Evolutionary conservation across 2,113 vertebrate genomes (phyloP).

Genomic region (Poeciliopsis prolifica): DNA sequence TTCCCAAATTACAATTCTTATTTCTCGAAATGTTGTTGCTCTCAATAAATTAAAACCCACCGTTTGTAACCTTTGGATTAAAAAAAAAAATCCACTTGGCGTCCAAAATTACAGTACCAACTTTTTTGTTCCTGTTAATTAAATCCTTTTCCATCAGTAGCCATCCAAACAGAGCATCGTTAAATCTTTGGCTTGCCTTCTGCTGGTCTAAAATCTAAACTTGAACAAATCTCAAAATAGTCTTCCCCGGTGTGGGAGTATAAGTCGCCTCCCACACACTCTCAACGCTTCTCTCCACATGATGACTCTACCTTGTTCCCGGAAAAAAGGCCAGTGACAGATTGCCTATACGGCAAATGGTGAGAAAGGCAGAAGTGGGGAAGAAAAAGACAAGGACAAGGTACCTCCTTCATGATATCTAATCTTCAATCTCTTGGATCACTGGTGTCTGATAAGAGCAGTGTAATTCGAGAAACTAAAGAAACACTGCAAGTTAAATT

Average conservation of each 20-base stretch:
- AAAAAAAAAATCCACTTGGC: too few species aligned
- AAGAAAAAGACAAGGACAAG: slow-evolving; percentile 66
- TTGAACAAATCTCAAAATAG: background rate
- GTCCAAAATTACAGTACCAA: background rate
- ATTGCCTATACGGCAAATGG: slow-evolving; percentile 54
- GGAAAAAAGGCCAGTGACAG: slow-evolving; percentile 53
- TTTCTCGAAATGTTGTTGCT: too few species aligned
- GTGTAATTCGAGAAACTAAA: slow-evolving; percentile 66
- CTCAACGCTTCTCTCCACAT: background rate
- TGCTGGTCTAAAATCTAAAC: background rate
- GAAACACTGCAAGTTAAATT: slow-evolving; percentile 50
- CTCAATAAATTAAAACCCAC: too few species aligned
- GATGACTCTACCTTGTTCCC: slow-evolving; percentile 18
- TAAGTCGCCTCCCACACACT: slow-evolving; percentile 11
- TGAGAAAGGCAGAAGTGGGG: slow-evolving; percentile 32
- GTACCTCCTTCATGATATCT: slow-evolving; percentile 55
- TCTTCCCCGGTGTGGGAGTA: slow-evolving; percentile 1
- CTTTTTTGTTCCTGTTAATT: background rate
- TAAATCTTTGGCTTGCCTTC: background rate
- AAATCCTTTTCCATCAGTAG: background rate
- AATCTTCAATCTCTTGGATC: slow-evolving; percentile 69
- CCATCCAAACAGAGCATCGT: background rate
- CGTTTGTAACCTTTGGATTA: too few species aligned
- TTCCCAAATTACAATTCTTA: too few species aligned
- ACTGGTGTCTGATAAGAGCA: slow-evolving; percentile 70